Conservation (phyloP, 2,113 vertebrate species). For the Hippoglossus stenolepis region DNA sequence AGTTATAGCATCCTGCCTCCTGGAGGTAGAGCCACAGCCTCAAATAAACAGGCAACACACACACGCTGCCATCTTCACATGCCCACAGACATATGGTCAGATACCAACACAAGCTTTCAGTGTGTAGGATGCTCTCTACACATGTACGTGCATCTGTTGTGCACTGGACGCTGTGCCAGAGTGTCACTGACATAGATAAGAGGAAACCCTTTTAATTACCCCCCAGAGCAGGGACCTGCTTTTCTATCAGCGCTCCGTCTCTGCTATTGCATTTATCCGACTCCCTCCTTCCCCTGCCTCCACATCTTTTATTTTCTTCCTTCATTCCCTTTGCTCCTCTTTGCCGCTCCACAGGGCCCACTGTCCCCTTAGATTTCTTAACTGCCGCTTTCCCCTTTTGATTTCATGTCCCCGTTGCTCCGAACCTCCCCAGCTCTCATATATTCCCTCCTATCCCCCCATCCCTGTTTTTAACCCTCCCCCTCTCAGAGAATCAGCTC, state of each 20-base stretch:
- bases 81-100: conserved; percentile 48
- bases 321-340: conserved; percentile 39
- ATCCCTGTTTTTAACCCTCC: conserved; percentile 34
- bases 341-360: conserved; percentile 48
- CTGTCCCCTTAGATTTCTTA: conserved; percentile 63
- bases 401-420: conserved; percentile 58
- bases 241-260: conserved; percentile 54
- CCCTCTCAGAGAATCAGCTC: conserved; percentile 29
- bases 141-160: conserved; percentile 32
- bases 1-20: conserved; percentile 78
- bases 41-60: conserved; percentile 57
- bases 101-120: conserved; percentile 39
- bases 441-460: conserved; percentile 2
- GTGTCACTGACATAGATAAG: conserved; percentile 65
- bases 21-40: conserved; percentile 67
- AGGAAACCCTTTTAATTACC: conserved; percentile 74
- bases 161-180: conserved; percentile 42
- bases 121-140: conserved; percentile 29
- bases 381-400: conserved; percentile 48
- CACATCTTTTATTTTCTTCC: conserved; percentile 27
- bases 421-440: conserved; percentile 20
- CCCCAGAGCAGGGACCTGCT: conserved; percentile 63
- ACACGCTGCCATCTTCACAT: conserved; percentile 31
- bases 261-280: conserved; percentile 50
- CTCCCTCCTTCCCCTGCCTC: conserved; percentile 34